Percentiles rank a stretch among this genome's conserved stretches.
Evolutionary conservation across 2,797 vertebrate species (phyloP).

Genomic region (Rhabdophis nuchalis): DNA sequence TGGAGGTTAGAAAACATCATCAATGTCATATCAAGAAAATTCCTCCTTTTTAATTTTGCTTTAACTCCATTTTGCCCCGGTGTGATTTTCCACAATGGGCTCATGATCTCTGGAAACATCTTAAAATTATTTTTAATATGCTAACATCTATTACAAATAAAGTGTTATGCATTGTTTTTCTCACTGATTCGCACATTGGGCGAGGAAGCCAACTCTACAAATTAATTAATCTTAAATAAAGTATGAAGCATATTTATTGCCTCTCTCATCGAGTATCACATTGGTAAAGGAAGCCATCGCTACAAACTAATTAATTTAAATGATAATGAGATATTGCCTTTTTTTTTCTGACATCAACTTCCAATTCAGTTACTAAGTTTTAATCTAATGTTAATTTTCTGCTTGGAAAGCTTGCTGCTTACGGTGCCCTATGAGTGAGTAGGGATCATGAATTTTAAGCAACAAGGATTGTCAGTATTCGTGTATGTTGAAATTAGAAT

Average conservation of each 20-base stretch:
- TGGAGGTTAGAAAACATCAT: background rate
- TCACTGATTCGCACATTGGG: background rate
- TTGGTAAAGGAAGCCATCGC: constrained; percentile 12
- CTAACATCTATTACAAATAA: constrained; percentile 17
- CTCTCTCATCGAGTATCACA: constrained; percentile 12
- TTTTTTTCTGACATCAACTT: constrained; percentile 34
- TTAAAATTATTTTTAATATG: constrained; percentile 46
- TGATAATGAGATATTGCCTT: constrained; percentile 37
- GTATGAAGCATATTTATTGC: constrained; percentile 19
- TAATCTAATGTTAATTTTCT: constrained; percentile 45
- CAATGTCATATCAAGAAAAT: background rate
- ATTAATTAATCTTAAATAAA: constrained; percentile 36
- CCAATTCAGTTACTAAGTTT: constrained; percentile 38
- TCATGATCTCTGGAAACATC: constrained; percentile 40
- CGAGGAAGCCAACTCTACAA: background rate
- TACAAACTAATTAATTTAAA: constrained; percentile 47
- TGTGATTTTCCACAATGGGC: constrained; percentile 40
- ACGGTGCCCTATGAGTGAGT: background rate
- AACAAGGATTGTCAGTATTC: background rate
- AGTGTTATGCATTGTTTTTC: background rate
- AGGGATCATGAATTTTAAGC: constrained; percentile 35
- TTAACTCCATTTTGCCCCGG: constrained; percentile 17
- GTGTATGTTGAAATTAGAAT: background rate
- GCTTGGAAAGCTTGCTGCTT: constrained; percentile 40
- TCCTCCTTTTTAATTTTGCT: background rate